A percentile compares a stretch with the other conserved stretches of the same genome.
phyloP scores from a whole-genome alignment of 2,888 invertebrate genomes.

The Kryphioiulus occultus region DNA sequence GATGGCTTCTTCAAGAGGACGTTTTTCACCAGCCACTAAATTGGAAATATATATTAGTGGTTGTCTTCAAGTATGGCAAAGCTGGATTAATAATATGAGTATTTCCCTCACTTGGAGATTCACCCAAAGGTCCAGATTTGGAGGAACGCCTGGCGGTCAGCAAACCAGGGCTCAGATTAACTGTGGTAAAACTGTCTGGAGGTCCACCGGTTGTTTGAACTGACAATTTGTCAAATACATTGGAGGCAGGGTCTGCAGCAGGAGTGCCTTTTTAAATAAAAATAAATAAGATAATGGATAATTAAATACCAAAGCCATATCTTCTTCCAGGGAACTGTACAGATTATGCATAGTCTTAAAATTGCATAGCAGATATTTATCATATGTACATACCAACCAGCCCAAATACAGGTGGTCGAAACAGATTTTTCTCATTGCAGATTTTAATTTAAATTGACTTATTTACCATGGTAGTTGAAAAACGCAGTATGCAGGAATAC shows the following conservation, averaged over 20 bases:
- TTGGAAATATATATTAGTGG: background rate
- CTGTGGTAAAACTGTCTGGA: slow-evolving; percentile 74
- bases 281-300: background rate
- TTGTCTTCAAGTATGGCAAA: background rate
- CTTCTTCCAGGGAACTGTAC: too few species aligned
- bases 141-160: slow-evolving; percentile 56
- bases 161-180: slow-evolving; percentile 71
- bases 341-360: too few species aligned
- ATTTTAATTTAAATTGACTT: too few species aligned
- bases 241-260: slow-evolving; percentile 57
- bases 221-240: slow-evolving; percentile 74
- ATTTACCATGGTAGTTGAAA: too few species aligned
- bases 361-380: too few species aligned
- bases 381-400: too few species aligned
- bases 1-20: slow-evolving; percentile 58
- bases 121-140: slow-evolving; percentile 49
- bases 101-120: slow-evolving; percentile 49
- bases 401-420: too few species aligned
- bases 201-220: slow-evolving; percentile 64
- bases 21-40: slow-evolving; percentile 57
- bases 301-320: too few species aligned
- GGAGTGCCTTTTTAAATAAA: slow-evolving; percentile 45
- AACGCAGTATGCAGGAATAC: too few species aligned
- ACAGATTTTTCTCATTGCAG: too few species aligned
- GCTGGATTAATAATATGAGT: background rate